phyloP scores from a whole-genome alignment of 2,113 vertebrate species.

The Carassius auratus region DNA sequence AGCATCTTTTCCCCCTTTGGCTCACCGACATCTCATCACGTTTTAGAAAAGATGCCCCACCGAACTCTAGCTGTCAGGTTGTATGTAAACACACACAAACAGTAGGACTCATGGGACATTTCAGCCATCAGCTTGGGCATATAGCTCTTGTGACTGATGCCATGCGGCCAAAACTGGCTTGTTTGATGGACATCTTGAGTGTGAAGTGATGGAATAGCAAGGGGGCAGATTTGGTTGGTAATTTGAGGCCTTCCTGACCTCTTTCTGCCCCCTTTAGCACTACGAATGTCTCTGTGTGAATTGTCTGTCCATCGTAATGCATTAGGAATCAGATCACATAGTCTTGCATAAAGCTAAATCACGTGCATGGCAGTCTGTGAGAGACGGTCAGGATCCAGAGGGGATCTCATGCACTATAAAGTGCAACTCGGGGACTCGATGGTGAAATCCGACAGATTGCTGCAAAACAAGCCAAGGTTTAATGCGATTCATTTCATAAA shows the following conservation, averaged over 20 bases:
- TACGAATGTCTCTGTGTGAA: background rate
- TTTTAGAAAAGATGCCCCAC: slow-evolving; percentile 28
- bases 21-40: background rate
- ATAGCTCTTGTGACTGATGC: slow-evolving; percentile 33
- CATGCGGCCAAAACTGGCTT: slow-evolving; percentile 31
- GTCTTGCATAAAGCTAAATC: slow-evolving; percentile 13
- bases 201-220: slow-evolving; percentile 22
- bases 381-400: slow-evolving; percentile 17
- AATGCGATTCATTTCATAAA: slow-evolving; percentile 29
- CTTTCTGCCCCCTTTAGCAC: slow-evolving; percentile 3
- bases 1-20: slow-evolving; percentile 14
- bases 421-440: background rate
- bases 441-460: slow-evolving; percentile 35
- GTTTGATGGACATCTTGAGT: slow-evolving; percentile 46
- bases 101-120: background rate
- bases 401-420: slow-evolving; percentile 25
- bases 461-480: slow-evolving; percentile 33
- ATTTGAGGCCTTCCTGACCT: slow-evolving; percentile 14
- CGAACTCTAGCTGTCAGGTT: slow-evolving; percentile 28
- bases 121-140: background rate
- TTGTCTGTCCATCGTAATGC: slow-evolving; percentile 7
- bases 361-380: background rate
- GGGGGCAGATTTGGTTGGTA: slow-evolving; percentile 1
- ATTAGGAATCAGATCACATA: slow-evolving; percentile 19
- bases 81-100: slow-evolving; percentile 13